These are phyloP conservation scores for Fringilla coelebs DNA, from an alignment of 2,797 vertebrate species.

Conservation along the genomic window DNA sequence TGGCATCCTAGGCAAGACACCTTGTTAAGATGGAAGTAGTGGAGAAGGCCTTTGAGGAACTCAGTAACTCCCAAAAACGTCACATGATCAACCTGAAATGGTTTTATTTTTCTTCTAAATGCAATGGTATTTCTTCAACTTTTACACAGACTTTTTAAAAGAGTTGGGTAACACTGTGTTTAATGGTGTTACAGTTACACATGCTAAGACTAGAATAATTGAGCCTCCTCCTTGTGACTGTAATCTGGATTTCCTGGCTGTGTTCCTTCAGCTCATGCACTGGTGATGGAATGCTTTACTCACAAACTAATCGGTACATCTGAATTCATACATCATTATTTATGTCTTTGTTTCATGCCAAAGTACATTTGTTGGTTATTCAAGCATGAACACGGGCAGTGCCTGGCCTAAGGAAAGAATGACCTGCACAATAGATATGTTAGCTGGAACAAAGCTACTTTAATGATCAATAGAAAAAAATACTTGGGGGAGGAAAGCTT, in stretches of 20 bases:
- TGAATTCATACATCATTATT: slow-evolving; percentile 20
- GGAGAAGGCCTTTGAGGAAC: not conserved
- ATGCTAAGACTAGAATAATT: slow-evolving; percentile 40
- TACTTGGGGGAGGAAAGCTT: not conserved
- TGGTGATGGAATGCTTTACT: not conserved
- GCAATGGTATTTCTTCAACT: not conserved
- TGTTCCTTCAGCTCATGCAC: not conserved
- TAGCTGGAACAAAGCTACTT: not conserved
- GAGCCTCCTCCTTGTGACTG: not conserved
- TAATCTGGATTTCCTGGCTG: slow-evolving; percentile 28
- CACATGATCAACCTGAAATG: not conserved
- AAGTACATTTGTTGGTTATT: not conserved
- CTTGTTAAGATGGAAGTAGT: not conserved
- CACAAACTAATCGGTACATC: slow-evolving; percentile 18
- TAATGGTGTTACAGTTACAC: not conserved
- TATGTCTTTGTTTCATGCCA: slow-evolving; percentile 4
- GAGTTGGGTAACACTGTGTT: not conserved
- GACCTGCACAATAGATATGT: not conserved
- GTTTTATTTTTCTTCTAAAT: not conserved
- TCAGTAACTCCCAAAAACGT: not conserved
- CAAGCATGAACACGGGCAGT: not conserved
- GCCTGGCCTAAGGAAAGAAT: not conserved
- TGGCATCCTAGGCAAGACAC: not conserved
- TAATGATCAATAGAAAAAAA: not conserved
- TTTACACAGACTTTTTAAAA: not conserved